Evolutionary conservation across 1,140 invertebrate species (phyloP).

Genomic region (Hylyphantes graminicola): DNA sequence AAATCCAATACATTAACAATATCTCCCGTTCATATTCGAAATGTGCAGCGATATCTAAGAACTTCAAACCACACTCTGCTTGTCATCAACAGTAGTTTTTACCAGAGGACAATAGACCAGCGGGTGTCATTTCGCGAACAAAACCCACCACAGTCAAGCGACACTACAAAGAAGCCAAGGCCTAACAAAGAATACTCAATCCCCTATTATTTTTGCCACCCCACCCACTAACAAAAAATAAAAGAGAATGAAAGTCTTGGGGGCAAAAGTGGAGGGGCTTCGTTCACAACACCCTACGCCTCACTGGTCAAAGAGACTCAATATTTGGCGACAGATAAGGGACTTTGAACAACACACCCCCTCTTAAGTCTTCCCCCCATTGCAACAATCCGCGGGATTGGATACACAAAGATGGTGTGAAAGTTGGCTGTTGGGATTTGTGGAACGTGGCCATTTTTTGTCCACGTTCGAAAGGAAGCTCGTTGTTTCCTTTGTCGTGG

Average conservation of each 20-base stretch:
- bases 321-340: conserved; percentile 56
- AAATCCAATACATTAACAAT: no score
- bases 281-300: conserved; percentile 1
- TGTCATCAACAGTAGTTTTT: background rate
- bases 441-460: conserved; percentile 3
- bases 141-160: conserved; percentile 21
- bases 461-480: no score
- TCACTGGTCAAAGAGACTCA: conserved; percentile 52
- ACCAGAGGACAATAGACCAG: conserved; percentile 11
- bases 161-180: background rate
- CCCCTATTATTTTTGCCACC: conserved; percentile 51
- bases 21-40: no score
- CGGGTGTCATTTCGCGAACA: conserved; percentile 5
- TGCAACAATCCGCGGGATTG: conserved; percentile 45
- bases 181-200: conserved; percentile 37
- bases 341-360: conserved; percentile 37
- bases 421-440: conserved; percentile 51
- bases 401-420: conserved; percentile 48
- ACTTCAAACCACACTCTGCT: background rate
- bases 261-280: background rate
- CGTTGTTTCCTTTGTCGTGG: conserved; percentile 13
- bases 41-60: no score
- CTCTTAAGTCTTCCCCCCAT: background rate
- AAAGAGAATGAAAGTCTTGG: conserved; percentile 22
- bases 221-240: conserved; percentile 36